These are phyloP conservation scores for Tupiocoris notatus DNA, from an alignment of 2,888 invertebrate genomes.

Conservation along the genomic window DNA sequence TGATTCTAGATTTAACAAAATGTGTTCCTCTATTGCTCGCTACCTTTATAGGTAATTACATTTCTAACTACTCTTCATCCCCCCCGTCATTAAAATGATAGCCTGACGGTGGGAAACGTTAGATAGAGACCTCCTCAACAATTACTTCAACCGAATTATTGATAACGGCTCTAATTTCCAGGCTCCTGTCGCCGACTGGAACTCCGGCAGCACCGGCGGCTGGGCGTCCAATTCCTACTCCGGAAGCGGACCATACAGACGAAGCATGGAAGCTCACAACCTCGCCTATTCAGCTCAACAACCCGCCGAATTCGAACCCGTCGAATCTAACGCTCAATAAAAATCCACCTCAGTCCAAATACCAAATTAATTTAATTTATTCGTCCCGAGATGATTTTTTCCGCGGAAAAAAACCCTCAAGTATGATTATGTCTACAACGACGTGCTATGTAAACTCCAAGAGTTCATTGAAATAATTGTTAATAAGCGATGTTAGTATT, in stretches of 20 bases:
- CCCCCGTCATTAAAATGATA: too few species aligned
- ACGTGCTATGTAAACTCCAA: slow-evolving; percentile 49
- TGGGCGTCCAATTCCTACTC: slow-evolving; percentile 50
- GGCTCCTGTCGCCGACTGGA: slow-evolving; percentile 44
- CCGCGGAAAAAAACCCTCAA: background rate
- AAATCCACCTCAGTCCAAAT: slow-evolving; percentile 8
- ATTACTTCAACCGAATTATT: too few species aligned
- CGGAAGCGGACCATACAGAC: slow-evolving; percentile 55
- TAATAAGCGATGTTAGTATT: slow-evolving; percentile 27
- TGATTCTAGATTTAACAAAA: too few species aligned
- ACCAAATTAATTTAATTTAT: slow-evolving; percentile 29
- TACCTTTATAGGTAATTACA: too few species aligned
- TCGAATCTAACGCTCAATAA: slow-evolving; percentile 44
- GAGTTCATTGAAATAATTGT: slow-evolving; percentile 47
- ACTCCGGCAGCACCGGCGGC: slow-evolving; percentile 45
- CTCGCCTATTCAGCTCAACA: slow-evolving; percentile 69
- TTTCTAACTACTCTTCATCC: too few species aligned
- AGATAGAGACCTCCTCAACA: too few species aligned
- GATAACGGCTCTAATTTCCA: slow-evolving; percentile 22
- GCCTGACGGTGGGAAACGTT: background rate
- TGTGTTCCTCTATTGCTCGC: too few species aligned
- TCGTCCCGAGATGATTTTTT: slow-evolving; percentile 3
- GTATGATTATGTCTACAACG: slow-evolving; percentile 14
- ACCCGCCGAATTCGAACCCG: slow-evolving; percentile 31
- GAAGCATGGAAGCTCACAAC: slow-evolving; percentile 62